Percentiles rank a stretch among this genome's conserved stretches.
Conservation (phyloP, 2,113 vertebrate genomes). For the Motacilla tschutschensis region DNA sequence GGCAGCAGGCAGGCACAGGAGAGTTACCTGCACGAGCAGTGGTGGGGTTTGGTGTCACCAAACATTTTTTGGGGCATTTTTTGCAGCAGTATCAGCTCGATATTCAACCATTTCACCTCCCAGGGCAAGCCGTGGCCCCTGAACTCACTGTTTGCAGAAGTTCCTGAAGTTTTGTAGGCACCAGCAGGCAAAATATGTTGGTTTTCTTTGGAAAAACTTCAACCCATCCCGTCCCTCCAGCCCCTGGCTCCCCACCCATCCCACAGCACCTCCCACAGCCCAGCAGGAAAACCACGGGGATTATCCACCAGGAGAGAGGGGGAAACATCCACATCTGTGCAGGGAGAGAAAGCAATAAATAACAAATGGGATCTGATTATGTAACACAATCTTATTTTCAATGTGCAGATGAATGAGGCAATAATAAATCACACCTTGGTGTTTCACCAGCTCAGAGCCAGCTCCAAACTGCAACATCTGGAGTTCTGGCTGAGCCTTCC, state of each 20-base stretch:
- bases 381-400: neutral
- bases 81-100: accelerated
- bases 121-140: neutral
- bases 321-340: neutral
- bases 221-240: accelerated
- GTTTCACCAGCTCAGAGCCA: neutral
- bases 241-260: accelerated
- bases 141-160: neutral
- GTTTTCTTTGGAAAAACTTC: neutral
- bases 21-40: accelerated
- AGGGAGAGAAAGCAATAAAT: neutral
- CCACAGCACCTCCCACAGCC: neutral
- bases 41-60: neutral
- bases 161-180: neutral
- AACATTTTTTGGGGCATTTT: neutral
- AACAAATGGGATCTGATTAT: neutral
- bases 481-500: neutral
- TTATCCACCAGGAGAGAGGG: neutral
- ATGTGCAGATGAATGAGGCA: neutral
- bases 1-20: neutral
- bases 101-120: neutral
- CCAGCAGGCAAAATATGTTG: neutral
- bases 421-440: neutral
- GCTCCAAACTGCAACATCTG: neutral
- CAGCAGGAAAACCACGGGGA: neutral